These are phyloP conservation scores for Archilochus colubris DNA, from an alignment of 2,113 vertebrate genomes.

Conservation along the genomic window DNA sequence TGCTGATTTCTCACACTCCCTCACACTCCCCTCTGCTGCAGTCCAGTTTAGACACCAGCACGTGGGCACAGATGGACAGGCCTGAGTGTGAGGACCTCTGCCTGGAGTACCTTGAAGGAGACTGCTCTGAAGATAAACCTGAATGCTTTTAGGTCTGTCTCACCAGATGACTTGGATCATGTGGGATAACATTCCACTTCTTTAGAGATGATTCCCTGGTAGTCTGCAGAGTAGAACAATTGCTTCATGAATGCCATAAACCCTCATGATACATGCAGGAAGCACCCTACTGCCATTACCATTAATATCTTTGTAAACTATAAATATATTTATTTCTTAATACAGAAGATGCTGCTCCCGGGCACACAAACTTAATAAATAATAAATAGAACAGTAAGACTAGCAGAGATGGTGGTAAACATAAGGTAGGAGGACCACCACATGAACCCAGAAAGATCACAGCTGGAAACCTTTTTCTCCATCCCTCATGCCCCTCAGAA, in stretches of 20 bases:
- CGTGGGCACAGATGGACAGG: accelerated
- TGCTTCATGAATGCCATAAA: not conserved
- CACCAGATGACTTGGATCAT: not conserved
- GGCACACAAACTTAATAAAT: not conserved
- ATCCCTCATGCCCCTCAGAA: not conserved
- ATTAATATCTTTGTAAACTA: not conserved
- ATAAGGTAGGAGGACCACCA: not conserved
- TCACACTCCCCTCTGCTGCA: not conserved
- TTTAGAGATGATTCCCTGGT: not conserved
- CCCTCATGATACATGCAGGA: accelerated
- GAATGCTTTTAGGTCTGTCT: not conserved
- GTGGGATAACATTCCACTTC: not conserved
- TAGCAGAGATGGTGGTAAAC: not conserved
- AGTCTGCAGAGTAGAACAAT: not conserved
- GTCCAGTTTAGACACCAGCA: not conserved
- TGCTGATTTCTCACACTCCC: not conserved
- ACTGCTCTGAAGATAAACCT: not conserved
- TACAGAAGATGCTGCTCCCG: not conserved
- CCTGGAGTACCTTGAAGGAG: not conserved
- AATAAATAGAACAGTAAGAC: not conserved
- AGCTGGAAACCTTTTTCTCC: not conserved
- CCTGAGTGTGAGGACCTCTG: not conserved
- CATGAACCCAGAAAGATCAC: not conserved
- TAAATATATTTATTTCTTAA: not conserved
- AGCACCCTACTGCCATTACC: not conserved